Percentiles rank a stretch among this genome's conserved stretches.
These are phyloP conservation scores for Cygnus atratus DNA, from an alignment of 2,113 vertebrate genomes.

Conservation along the genomic window DNA sequence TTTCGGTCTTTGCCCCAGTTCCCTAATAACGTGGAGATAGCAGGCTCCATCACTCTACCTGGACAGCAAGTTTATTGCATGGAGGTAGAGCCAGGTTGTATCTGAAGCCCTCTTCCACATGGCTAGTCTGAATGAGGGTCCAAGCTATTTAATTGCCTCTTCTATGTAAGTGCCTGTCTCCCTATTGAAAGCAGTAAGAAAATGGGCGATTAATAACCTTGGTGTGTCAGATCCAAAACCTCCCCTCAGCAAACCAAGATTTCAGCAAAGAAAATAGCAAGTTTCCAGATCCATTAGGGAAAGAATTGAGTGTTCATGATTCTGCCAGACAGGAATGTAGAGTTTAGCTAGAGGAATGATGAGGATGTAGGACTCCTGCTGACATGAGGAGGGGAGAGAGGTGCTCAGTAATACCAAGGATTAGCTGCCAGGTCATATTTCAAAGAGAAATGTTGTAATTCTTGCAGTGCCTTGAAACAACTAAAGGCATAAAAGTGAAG, in stretches of 20 bases:
- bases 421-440: background rate
- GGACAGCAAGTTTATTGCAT: background rate
- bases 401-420: background rate
- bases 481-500: background rate
- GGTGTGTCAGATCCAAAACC: background rate
- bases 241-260: background rate
- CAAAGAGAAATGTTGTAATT: background rate
- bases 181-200: background rate
- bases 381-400: background rate
- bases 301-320: background rate
- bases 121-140: background rate
- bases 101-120: background rate
- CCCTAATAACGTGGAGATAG: fast-evolving
- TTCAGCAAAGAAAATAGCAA: background rate
- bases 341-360: background rate
- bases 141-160: background rate
- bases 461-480: background rate
- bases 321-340: background rate
- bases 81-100: background rate
- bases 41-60: background rate
- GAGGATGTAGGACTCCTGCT: background rate
- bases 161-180: background rate
- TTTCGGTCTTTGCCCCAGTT: background rate
- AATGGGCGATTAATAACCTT: background rate
- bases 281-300: background rate